A percentile compares a stretch with the other conserved stretches of the same genome.
phyloP scores from a whole-genome alignment of 1,140 invertebrate species.

The Dinoponera quadriceps region DNA sequence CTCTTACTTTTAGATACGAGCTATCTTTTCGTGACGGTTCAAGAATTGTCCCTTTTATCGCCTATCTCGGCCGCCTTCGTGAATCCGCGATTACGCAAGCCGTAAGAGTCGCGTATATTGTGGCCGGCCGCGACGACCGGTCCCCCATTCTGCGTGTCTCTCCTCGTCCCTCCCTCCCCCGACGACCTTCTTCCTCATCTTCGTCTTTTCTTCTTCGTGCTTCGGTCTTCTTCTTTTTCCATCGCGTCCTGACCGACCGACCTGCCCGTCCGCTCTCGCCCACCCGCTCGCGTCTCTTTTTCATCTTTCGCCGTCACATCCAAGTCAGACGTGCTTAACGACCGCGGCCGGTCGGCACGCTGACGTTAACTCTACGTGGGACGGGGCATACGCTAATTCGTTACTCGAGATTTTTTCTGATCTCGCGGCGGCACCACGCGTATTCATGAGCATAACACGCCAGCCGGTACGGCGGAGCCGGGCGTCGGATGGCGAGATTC shows the following conservation, averaged over 20 bases:
- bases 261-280: too few relatives aligned
- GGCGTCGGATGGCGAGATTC: slow-evolving; percentile 36
- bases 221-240: slow-evolving; percentile 40
- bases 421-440: slow-evolving; percentile 40
- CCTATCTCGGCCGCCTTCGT: slow-evolving; percentile 71
- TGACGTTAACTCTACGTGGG: slow-evolving; percentile 53
- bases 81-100: slow-evolving; percentile 74
- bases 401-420: slow-evolving; percentile 59
- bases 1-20: slow-evolving; percentile 72
- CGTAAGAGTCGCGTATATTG: slow-evolving; percentile 25
- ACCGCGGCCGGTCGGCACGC: slow-evolving; percentile 27
- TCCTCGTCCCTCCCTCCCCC: neutral
- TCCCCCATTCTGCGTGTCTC: slow-evolving; percentile 8
- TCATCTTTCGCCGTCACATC: slow-evolving; percentile 49
- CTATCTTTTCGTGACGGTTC: slow-evolving; percentile 80
- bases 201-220: slow-evolving; percentile 50
- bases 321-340: slow-evolving; percentile 29
- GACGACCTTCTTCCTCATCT: slow-evolving; percentile 63
- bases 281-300: slow-evolving; percentile 38
- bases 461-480: neutral
- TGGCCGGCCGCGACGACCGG: slow-evolving; percentile 15
- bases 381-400: slow-evolving; percentile 51
- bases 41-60: slow-evolving; percentile 80
- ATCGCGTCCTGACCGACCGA: neutral
- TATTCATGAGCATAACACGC: slow-evolving; percentile 38